Evolutionary conservation across 1,140 invertebrate genomes (phyloP).

Genomic region (Pseudomyrmex pallidus): DNA sequence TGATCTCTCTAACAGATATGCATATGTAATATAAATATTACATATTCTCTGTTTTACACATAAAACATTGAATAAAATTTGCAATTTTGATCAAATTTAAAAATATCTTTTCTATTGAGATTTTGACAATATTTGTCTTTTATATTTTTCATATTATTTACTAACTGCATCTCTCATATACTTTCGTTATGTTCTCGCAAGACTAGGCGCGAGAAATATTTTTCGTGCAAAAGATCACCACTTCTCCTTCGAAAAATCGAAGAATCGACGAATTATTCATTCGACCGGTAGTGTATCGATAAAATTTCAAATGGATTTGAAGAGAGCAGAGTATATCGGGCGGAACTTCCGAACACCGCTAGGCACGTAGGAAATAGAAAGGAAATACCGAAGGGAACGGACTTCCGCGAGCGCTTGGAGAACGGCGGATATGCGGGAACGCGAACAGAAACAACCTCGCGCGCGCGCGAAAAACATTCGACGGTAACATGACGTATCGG

Average conservation of each 20-base stretch:
- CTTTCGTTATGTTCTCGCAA: too few species aligned
- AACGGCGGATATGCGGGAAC: conserved; percentile 25
- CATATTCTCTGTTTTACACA: too few species aligned
- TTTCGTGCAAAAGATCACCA: too few species aligned
- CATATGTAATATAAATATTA: too few species aligned
- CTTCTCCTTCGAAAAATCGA: background rate
- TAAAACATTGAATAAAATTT: too few species aligned
- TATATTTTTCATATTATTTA: too few species aligned
- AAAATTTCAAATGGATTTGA: background rate
- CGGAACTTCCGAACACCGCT: conserved; percentile 13
- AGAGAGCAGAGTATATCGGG: conserved; percentile 8
- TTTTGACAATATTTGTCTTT: too few species aligned
- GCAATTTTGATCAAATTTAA: too few species aligned
- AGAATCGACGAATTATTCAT: background rate
- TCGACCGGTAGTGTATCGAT: background rate
- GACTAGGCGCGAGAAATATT: too few species aligned
- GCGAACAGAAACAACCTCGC: conserved; percentile 22
- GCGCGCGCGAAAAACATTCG: background rate
- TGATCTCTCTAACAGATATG: too few species aligned
- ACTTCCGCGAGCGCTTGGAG: conserved; percentile 33
- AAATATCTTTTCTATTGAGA: too few species aligned
- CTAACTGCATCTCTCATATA: too few species aligned
- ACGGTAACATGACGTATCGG: background rate
- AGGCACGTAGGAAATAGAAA: conserved; percentile 45
- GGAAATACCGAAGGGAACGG: conserved; percentile 6